Percentiles rank a stretch among this genome's conserved stretches.
Conservation (phyloP, 2,113 vertebrate species). For the Orthonyx spaldingii region DNA sequence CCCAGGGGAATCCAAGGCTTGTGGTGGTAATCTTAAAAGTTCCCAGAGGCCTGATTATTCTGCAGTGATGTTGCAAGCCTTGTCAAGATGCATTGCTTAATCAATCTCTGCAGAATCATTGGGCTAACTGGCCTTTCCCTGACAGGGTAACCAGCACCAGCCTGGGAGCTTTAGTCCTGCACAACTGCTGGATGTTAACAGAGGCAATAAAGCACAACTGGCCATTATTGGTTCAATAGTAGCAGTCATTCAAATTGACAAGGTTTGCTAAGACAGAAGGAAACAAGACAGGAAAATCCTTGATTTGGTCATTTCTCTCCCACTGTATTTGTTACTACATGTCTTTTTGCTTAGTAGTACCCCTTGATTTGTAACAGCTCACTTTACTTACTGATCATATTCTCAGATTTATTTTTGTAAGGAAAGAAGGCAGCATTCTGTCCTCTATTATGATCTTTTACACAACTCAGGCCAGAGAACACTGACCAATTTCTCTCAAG, state of each 20-base stretch:
- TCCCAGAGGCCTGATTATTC: conserved; percentile 58
- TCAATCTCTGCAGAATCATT: conserved; percentile 29
- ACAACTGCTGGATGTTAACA: not conserved
- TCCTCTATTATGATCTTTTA: not conserved
- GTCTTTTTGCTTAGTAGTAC: not conserved
- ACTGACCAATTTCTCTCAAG: not conserved
- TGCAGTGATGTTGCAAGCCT: not conserved
- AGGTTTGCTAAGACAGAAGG: not conserved
- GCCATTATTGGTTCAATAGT: not conserved
- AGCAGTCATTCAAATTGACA: conserved; percentile 10
- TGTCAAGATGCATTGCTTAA: conserved; percentile 48
- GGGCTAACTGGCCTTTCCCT: not conserved
- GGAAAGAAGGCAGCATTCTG: not conserved
- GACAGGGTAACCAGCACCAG: not conserved
- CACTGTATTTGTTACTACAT: not conserved
- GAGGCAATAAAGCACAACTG: conserved; percentile 7
- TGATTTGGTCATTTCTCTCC: not conserved
- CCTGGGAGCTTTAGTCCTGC: not conserved
- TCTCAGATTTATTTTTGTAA: not conserved
- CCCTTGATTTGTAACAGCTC: not conserved
- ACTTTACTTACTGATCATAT: not conserved
- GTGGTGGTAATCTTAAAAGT: not conserved
- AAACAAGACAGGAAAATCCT: not conserved
- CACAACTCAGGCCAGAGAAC: not conserved
- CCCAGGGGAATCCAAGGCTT: not conserved